Evolutionary conservation across 2,113 vertebrate genomes (phyloP).

Genomic region (Anhinga rufa): DNA sequence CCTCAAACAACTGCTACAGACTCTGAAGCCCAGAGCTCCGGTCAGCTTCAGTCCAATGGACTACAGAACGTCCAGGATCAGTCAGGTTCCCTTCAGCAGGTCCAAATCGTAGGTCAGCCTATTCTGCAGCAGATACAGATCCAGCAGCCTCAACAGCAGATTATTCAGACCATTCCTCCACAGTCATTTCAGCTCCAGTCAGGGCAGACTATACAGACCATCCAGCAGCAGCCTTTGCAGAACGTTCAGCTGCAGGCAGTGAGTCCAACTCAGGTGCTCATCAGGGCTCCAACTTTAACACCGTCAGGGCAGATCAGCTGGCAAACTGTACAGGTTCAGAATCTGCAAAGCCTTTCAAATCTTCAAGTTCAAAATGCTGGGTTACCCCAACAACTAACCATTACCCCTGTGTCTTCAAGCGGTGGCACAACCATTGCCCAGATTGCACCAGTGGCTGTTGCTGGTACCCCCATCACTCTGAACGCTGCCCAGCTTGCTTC

Average conservation of each 20-base stretch:
- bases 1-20: conserved; percentile 73
- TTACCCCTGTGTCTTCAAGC: conserved; percentile 88
- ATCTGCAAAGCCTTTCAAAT: conserved; percentile 83
- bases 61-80: conserved; percentile 84
- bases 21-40: conserved; percentile 79
- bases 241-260: conserved; percentile 89
- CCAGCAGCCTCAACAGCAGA: conserved; percentile 85
- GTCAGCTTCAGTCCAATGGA: conserved; percentile 88
- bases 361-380: conserved; percentile 89
- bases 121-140: conserved; percentile 95
- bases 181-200: conserved; percentile 91
- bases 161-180: conserved; percentile 82
- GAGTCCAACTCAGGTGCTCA: conserved; percentile 94
- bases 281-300: conserved; percentile 93
- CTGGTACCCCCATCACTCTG: conserved; percentile 91
- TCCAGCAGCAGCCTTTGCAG: conserved; percentile 88
- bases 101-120: conserved; percentile 92
- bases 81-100: conserved; percentile 87
- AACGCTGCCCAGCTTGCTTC: conserved; percentile 94
- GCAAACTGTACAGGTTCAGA: conserved; percentile 96
- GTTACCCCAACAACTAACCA: conserved; percentile 90
- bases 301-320: conserved; percentile 96
- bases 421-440: conserved; percentile 84
- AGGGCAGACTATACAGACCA: conserved; percentile 84
- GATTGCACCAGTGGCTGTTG: conserved; percentile 87